Evolutionary conservation across 2,113 vertebrate genomes (phyloP).

Genomic region (Sisor rabdophorus): DNA sequence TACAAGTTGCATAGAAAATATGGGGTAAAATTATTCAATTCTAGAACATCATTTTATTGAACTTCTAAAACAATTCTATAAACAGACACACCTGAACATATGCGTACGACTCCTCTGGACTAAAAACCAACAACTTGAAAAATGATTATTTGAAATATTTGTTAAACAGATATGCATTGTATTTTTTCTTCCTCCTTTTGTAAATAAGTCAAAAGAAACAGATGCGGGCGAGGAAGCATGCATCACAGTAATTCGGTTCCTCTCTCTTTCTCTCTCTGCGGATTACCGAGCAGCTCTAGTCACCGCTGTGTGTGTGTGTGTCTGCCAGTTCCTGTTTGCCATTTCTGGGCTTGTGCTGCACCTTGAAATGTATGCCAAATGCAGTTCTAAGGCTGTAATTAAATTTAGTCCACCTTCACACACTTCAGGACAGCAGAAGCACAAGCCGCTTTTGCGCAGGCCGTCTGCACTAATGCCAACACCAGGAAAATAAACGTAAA

Average conservation of each 20-base stretch:
- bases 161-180: constrained; percentile 38
- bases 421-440: constrained; percentile 67
- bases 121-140: constrained; percentile 4
- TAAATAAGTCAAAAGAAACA: constrained; percentile 35
- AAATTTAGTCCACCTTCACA: constrained; percentile 78
- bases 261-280: constrained; percentile 58
- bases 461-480: background rate
- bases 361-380: constrained; percentile 81
- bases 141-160: constrained; percentile 48
- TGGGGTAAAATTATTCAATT: background rate
- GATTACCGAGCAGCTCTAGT: constrained; percentile 71
- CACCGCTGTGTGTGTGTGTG: constrained; percentile 57
- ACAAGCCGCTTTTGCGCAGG: background rate
- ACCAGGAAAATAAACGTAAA: background rate
- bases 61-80: constrained; percentile 29
- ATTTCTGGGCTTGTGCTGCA: constrained; percentile 73
- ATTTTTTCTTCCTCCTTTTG: constrained; percentile 6
- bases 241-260: constrained; percentile 44
- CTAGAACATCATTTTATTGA: background rate
- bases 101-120: constrained; percentile 18
- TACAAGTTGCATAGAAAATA: background rate
- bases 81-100: constrained; percentile 28
- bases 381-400: constrained; percentile 78
- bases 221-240: constrained; percentile 36
- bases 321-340: constrained; percentile 69